Evolutionary conservation across 2,113 vertebrate genomes (phyloP), one percentile per base, ranked within the genome.

Genomic region (Tonatia bakeri): DNA sequence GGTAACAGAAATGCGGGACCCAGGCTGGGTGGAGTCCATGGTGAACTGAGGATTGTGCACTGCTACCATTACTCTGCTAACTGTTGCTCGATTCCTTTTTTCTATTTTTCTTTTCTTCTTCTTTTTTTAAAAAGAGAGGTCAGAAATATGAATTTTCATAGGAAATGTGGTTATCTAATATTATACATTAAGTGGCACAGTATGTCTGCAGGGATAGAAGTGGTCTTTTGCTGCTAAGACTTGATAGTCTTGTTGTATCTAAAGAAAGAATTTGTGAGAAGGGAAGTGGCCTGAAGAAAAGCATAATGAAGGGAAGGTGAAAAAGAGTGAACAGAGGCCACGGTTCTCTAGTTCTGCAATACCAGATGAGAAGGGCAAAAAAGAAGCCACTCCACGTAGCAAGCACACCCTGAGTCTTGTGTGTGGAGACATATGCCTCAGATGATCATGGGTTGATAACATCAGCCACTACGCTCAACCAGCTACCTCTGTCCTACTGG

Each of bases 211-310:
- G 40, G 16, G 50, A 81, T n/a, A 86, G 43, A 86, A 59, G 47
- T 94, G 38, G 33, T 91, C 81, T 91, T 96, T 76, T 90, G 47
- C 61, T 86, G 16, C 54, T 87, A 69, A 70, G 75, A 73, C 5
- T 72, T 84, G 36, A 59, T 40, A 31, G 47, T 54, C 47, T 87
- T 20, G n/a, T 26, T 33, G 38, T 45, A 81, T 56, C 33, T 28
- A 86, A 72, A 75, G 43, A 65, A 92, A 80, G 12, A 54, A 19
- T 4, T 50, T 87, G 4, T 47, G 8, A 6, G 70, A 54, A 80
- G n/a, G 15, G 36, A 8, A 5, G 9, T 84, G 56, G 28, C 11
- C 26, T n/a, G 15, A 43, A 83, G 16, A 52, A 97, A 81, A 19
- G 17, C 28, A 16, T 14, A 38, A 36, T 11, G 28, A 50, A 73